phyloP scores from a whole-genome alignment of 2,888 invertebrate genomes.

The Urechis unicinctus region DNA sequence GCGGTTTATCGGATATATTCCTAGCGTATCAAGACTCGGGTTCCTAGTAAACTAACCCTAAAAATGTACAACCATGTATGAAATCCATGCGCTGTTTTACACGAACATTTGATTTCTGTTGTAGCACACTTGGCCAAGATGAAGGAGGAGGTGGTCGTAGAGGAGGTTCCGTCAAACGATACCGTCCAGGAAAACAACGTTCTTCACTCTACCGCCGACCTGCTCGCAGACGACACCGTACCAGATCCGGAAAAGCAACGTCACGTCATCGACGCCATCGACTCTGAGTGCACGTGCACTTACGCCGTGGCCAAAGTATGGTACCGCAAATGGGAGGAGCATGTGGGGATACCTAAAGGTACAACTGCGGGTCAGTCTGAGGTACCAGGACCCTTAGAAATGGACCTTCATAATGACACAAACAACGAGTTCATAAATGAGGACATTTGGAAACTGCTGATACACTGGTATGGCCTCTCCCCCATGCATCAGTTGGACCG shows the following conservation, averaged over 20 bases:
- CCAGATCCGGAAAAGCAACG: constrained; percentile 14
- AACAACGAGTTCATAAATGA: constrained; percentile 27
- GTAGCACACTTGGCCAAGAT: constrained; percentile 8
- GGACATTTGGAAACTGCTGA: constrained; percentile 25
- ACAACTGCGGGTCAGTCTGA: constrained; percentile 4
- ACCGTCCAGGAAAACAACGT: background rate
- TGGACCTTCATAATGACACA: constrained; percentile 21
- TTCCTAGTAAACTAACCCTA: too few relatives aligned
- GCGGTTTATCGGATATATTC: too few relatives aligned
- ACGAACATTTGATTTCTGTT: background rate
- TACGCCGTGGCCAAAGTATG: constrained; percentile 26
- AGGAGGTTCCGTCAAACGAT: background rate
- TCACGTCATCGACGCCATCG: constrained; percentile 10
- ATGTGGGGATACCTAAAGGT: constrained; percentile 10
- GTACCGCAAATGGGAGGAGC: constrained; percentile 22
- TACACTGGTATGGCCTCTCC: constrained; percentile 26
- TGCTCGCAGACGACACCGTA: constrained; percentile 3
- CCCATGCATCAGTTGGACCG: constrained; percentile 20
- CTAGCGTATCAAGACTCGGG: too few relatives aligned
- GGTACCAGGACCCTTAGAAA: constrained; percentile 11
- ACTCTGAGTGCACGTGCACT: constrained; percentile 18
- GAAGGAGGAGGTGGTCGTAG: constrained; percentile 10
- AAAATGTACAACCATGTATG: too few relatives aligned
- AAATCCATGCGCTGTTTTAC: too few relatives aligned
- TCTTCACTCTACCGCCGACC: background rate